A percentile compares a stretch with the other conserved stretches of the same genome.
Conservation (phyloP, 1,140 invertebrate genomes). For the Armadillidium nasatum region DNA sequence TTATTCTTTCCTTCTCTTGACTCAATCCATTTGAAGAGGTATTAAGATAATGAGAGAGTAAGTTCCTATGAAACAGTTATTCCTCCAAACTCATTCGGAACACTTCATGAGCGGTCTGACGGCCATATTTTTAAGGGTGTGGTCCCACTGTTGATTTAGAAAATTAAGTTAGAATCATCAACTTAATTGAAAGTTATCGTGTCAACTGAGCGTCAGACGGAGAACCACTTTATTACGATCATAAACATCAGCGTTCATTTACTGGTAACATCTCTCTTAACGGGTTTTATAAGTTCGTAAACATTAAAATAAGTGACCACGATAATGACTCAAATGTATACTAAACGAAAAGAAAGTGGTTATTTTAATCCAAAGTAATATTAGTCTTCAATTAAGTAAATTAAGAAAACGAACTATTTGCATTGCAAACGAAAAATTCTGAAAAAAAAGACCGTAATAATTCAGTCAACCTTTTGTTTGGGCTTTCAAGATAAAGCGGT, state of each 20-base stretch:
- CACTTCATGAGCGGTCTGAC: constrained; percentile 9
- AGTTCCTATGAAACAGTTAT: not conserved
- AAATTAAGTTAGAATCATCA: constrained; percentile 43
- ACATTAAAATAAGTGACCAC: constrained; percentile 7
- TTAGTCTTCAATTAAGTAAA: not conserved
- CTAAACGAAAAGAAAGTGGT: no score
- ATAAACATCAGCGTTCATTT: constrained; percentile 22
- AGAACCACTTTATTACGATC: constrained; percentile 28
- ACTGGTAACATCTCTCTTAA: not conserved
- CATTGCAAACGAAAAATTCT: not conserved
- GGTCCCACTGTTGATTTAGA: constrained; percentile 42
- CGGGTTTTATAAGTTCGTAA: not conserved
- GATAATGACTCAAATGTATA: no score
- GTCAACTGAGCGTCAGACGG: constrained; percentile 25
- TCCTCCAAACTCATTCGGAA: not conserved
- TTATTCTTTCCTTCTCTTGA: not conserved
- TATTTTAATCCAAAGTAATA: no score
- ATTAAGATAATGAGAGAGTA: constrained; percentile 3
- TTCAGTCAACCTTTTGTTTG: not conserved
- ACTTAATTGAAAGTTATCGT: constrained; percentile 44
- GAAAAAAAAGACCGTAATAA: not conserved
- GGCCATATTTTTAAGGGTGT: constrained; percentile 35
- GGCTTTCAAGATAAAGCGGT: not conserved
- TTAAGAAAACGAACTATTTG: not conserved
- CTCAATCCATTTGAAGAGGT: not conserved